Evolutionary conservation across 2,888 invertebrate genomes (phyloP), one percentile per base, ranked within the genome.

Genomic region (Eupsilia transversa): DNA sequence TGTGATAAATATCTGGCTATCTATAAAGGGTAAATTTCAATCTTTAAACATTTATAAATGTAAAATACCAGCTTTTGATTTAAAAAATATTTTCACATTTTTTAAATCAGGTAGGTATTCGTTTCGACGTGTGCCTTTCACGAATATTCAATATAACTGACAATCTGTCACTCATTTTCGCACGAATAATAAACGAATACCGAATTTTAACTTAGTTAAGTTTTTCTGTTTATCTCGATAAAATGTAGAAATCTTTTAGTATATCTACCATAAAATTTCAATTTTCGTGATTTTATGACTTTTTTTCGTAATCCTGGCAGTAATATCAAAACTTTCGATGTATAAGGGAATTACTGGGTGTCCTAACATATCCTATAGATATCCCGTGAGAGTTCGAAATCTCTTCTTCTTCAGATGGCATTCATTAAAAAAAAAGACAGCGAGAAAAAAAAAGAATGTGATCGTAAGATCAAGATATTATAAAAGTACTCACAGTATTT

Each of bases 311-410:
- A 60, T 69, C 52, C 59, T 27, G 23, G 17, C 52, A 54, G 60
- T 38, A 17, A 23, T 60, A 67, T 7, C 43, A 52, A 54, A 49
- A 74, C 33, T 56, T 35, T 65, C 23, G 14, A 59, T 64, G 65
- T 60, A 46, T 38, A 38, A 38, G 27, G 38, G 66, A 70, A 82
- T 71, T 3, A 38, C n/a, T n/a, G n/a, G 60, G 17, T 35, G n/a
- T 61, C 54, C 35, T 17, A 38, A 33, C 60, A 61, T 46, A 67
- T 71, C 49, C 56, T 38, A 67, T 57, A 33, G 14, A 72, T 35
- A 67, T 60, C 61, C 68, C 72, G 4, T 35, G 66, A 59, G 59
- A 46, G 49, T 10, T 49, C 17, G 14, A 56, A 46, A 72, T 41
- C 43, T n/a, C 23, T 30, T 41, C 41, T n/a, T 35, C 33, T 41